phyloP scores from a whole-genome alignment of 2,113 vertebrate species.

The Steatornis caripensis region DNA sequence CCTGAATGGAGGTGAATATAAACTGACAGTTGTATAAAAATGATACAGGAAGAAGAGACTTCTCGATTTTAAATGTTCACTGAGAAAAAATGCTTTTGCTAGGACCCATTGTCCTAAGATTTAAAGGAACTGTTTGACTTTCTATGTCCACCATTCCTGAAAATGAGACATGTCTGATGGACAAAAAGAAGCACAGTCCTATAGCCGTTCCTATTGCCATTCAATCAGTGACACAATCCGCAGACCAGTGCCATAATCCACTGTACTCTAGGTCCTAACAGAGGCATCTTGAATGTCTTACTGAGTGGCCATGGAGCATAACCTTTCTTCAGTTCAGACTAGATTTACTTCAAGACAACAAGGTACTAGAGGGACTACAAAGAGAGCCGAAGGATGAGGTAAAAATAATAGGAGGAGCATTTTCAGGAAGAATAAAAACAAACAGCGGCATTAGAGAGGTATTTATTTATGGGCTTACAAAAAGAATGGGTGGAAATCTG shows the following conservation, averaged over 20 bases:
- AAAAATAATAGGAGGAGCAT: neutral
- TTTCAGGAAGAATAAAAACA: neutral
- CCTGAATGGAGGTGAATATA: neutral
- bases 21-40: neutral
- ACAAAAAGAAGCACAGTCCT: neutral
- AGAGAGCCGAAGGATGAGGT: neutral
- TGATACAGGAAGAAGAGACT: neutral
- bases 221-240: neutral
- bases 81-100: neutral
- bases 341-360: neutral
- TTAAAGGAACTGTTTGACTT: neutral
- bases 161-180: neutral
- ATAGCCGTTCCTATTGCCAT: neutral
- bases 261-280: neutral
- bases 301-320: neutral
- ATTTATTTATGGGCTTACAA: neutral
- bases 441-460: neutral
- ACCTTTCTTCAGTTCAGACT: neutral
- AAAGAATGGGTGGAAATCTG: conserved; percentile 15
- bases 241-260: neutral
- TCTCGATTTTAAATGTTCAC: neutral
- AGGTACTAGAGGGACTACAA: neutral
- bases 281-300: neutral
- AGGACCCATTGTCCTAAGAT: neutral
- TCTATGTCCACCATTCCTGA: neutral